These are phyloP conservation scores for Coecobrya sp. DNA, from an alignment of 2,888 invertebrate species.

Conservation along the genomic window DNA sequence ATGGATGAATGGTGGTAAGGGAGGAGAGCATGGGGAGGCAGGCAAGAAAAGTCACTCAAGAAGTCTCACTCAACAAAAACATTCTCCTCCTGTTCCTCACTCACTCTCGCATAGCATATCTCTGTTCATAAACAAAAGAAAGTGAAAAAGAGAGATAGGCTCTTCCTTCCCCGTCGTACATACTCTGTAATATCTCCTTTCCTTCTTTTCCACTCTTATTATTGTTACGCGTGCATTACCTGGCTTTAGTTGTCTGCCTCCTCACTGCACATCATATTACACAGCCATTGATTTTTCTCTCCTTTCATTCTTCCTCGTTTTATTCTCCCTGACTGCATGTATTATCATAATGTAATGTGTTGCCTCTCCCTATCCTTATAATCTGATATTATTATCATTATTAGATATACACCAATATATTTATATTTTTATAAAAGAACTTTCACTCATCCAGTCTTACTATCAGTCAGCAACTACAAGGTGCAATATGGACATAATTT, in stretches of 20 bases:
- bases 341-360: slow-evolving; percentile 81
- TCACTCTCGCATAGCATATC: background rate
- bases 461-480: background rate
- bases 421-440: slow-evolving; percentile 1
- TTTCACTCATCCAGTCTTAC: slow-evolving; percentile 13
- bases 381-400: slow-evolving; percentile 64
- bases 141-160: slow-evolving; percentile 34
- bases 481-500: background rate
- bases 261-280: slow-evolving; percentile 71
- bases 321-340: slow-evolving; percentile 72
- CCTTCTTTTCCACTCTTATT: slow-evolving; percentile 52
- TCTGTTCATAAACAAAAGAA: slow-evolving; percentile 59
- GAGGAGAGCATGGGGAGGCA: background rate
- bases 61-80: slow-evolving; percentile 49
- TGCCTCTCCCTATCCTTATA: slow-evolving; percentile 50
- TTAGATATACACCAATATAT: slow-evolving; percentile 38
- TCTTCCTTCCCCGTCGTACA: slow-evolving; percentile 17
- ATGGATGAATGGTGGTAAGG: slow-evolving; percentile 20
- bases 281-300: slow-evolving; percentile 76
- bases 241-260: slow-evolving; percentile 59
- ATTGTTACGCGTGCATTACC: slow-evolving; percentile 70
- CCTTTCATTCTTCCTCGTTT: slow-evolving; percentile 50
- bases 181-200: slow-evolving; percentile 8
- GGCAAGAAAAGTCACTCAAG: slow-evolving; percentile 45
- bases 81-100: background rate